These are phyloP conservation scores for Cheilosia soror DNA, from an alignment of 2,888 invertebrate species.

Conservation along the genomic window DNA sequence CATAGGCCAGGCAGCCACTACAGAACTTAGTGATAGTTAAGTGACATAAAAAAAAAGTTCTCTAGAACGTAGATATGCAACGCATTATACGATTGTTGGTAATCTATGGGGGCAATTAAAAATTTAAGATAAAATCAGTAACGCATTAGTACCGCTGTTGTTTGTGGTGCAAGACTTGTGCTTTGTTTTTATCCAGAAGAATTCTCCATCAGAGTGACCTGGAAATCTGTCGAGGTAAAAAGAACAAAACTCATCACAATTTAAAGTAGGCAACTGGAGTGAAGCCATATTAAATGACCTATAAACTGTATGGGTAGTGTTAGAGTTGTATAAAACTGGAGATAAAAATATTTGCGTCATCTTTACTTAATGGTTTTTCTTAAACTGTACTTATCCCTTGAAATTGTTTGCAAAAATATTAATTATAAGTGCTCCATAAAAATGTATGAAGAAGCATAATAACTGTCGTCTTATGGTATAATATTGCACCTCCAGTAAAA, in stretches of 20 bases:
- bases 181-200: constrained; percentile 22
- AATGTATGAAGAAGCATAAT: no score
- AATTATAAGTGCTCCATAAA: no score
- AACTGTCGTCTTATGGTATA: no score
- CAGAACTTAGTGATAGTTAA: constrained; percentile 1
- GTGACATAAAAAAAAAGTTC: constrained; percentile 47
- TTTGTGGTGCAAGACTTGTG: constrained; percentile 49
- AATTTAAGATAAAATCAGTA: constrained; percentile 58
- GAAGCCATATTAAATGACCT: neutral
- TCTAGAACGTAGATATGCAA: constrained; percentile 61
- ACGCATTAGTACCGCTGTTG: constrained; percentile 55
- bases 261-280: constrained; percentile 4
- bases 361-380: neutral
- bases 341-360: neutral
- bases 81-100: constrained; percentile 38
- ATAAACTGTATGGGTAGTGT: neutral
- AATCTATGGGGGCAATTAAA: constrained; percentile 51
- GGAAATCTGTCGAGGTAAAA: constrained; percentile 52
- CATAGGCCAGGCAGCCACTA: constrained; percentile 31
- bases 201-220: constrained; percentile 36
- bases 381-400: neutral
- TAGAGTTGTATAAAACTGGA: neutral
- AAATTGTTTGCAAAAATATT: no score
- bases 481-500: no score
- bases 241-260: constrained; percentile 25